Evolutionary conservation across 2,888 invertebrate genomes (phyloP).

Genomic region (Amphipoea lucens): DNA sequence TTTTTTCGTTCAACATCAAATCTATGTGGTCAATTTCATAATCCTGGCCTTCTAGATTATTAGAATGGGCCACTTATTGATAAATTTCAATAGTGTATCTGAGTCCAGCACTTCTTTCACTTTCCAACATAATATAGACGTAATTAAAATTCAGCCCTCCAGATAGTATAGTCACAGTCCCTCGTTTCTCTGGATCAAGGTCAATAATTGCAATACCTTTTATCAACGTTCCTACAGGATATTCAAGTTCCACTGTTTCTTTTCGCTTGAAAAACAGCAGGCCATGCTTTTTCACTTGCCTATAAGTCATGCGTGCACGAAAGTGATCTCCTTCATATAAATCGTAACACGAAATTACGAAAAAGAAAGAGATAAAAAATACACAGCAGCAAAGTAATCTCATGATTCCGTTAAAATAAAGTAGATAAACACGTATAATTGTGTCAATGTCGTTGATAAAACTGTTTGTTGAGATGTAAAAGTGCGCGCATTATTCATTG

Average conservation of each 20-base stretch:
- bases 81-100: slow-evolving; percentile 66
- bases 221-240: slow-evolving; percentile 73
- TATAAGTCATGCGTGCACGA: slow-evolving; percentile 75
- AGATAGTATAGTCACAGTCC: slow-evolving; percentile 62
- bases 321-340: slow-evolving; percentile 70
- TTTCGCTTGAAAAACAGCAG: slow-evolving; percentile 72
- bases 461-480: slow-evolving; percentile 63
- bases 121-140: slow-evolving; percentile 70
- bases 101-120: slow-evolving; percentile 71
- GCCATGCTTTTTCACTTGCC: slow-evolving; percentile 75
- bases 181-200: slow-evolving; percentile 69
- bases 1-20: background rate
- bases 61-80: slow-evolving; percentile 28
- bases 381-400: slow-evolving; percentile 33
- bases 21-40: background rate
- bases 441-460: slow-evolving; percentile 64
- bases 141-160: slow-evolving; percentile 70
- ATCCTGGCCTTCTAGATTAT: background rate
- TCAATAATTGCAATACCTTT: slow-evolving; percentile 75
- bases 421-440: slow-evolving; percentile 47
- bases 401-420: slow-evolving; percentile 43
- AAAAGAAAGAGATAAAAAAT: slow-evolving; percentile 32
- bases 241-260: slow-evolving; percentile 65
- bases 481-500: slow-evolving; percentile 28
- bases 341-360: slow-evolving; percentile 57